A percentile compares a stretch with the other conserved stretches of the same genome.
Evolutionary conservation across 2,113 vertebrate species (phyloP).

Genomic region (Lynx canadensis): DNA sequence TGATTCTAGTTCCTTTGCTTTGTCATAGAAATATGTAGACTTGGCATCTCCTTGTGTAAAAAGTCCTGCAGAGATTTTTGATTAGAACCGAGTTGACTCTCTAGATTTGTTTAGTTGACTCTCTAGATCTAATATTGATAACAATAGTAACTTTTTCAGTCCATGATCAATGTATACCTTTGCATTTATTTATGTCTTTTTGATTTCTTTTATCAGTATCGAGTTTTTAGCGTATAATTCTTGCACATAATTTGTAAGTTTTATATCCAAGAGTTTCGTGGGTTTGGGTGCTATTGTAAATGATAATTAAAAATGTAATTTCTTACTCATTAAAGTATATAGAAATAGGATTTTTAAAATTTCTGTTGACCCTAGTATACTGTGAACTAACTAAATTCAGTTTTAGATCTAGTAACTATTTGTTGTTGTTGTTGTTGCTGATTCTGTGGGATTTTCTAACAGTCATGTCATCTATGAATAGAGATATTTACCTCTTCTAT

Average conservation of each 20-base stretch:
- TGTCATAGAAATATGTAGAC: neutral
- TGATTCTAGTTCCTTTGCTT: neutral
- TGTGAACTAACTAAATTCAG: neutral
- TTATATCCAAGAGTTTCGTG: neutral
- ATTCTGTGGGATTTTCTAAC: neutral
- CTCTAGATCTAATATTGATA: neutral
- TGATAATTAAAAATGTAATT: neutral
- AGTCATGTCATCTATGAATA: neutral
- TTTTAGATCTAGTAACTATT: neutral
- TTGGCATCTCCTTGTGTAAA: neutral
- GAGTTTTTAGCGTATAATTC: neutral
- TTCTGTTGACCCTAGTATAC: neutral
- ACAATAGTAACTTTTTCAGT: neutral
- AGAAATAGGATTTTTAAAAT: neutral
- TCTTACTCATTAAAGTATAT: neutral
- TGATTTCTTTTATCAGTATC: neutral
- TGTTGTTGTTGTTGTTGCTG: neutral
- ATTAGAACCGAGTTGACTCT: neutral
- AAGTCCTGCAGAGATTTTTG: neutral
- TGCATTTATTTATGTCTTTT: neutral
- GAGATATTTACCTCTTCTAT: neutral
- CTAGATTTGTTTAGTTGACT: too few species aligned
- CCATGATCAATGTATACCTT: neutral
- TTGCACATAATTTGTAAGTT: slow-evolving; percentile 13
- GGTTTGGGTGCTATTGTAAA: neutral